Conservation (phyloP, 37 sponge, comb jelly and placozoan genomes). For the Aphrocallistes beatrix region DNA sequence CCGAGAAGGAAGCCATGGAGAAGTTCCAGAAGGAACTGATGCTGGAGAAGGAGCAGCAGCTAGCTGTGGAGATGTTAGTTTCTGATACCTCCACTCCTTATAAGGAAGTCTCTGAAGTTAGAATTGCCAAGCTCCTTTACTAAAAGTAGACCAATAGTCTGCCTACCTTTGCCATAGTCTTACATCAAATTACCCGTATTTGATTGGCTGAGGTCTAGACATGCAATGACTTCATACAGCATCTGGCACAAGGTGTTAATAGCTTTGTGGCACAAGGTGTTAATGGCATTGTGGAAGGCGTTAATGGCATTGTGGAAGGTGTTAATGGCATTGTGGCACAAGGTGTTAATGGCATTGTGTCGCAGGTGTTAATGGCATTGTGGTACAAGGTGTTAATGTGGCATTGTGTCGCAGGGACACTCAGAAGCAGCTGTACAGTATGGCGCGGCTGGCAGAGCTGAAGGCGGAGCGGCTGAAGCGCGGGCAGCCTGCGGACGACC, state of each 20-base stretch:
- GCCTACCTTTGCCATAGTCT: too few species aligned
- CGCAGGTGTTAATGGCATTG: not conserved
- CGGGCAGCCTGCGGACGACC: slow-evolving; percentile 47
- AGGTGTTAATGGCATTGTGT: not conserved
- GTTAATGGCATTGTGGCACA: not conserved
- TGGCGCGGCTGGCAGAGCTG: slow-evolving; percentile 71
- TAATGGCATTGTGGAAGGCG: too few species aligned
- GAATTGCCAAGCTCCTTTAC: too few species aligned
- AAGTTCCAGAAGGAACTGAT: slow-evolving; percentile 53
- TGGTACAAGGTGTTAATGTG: not conserved
- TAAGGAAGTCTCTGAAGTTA: too few species aligned
- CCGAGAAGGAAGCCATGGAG: slow-evolving; percentile 41
- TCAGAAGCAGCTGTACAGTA: slow-evolving; percentile 70
- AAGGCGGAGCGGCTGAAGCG: slow-evolving; percentile 44
- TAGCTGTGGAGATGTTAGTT: not conserved
- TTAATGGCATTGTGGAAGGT: too few species aligned
- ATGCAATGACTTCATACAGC: too few species aligned
- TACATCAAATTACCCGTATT: too few species aligned
- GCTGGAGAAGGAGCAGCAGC: not conserved
- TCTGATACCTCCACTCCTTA: not conserved
- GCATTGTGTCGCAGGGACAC: slow-evolving; percentile 35
- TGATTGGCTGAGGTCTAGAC: too few species aligned
- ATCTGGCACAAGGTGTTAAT: too few species aligned
- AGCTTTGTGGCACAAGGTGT: too few species aligned
- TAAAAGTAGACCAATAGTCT: too few species aligned